phyloP scores from a whole-genome alignment of 2,113 vertebrate genomes.

The Rhea americana region DNA sequence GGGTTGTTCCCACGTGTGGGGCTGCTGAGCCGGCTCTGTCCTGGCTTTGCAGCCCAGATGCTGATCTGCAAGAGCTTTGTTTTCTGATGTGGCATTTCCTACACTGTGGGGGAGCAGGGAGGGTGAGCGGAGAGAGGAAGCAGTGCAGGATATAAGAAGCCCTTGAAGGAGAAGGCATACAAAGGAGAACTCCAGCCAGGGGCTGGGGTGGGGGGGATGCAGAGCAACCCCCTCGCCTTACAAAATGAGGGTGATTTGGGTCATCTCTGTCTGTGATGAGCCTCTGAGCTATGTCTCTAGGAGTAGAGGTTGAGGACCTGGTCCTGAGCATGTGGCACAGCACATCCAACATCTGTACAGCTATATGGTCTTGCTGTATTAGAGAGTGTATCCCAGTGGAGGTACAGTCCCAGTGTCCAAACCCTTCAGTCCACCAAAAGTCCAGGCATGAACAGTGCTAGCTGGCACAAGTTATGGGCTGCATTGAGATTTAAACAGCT shows the following conservation, averaged over 20 bases:
- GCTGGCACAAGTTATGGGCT: rapidly evolving
- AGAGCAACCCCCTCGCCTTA: background rate
- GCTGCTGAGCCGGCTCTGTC: background rate
- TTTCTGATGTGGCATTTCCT: background rate
- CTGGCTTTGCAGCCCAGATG: background rate
- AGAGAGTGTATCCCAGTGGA: background rate
- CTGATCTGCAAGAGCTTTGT: background rate
- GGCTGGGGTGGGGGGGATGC: rapidly evolving
- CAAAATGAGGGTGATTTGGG: background rate
- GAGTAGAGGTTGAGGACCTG: background rate
- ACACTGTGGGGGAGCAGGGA: background rate
- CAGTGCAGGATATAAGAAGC: rapidly evolving
- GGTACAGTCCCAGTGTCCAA: background rate
- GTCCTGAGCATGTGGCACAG: rapidly evolving
- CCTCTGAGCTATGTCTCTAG: too few species aligned
- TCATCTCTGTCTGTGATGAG: background rate
- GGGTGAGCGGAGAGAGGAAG: background rate
- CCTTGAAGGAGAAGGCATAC: background rate
- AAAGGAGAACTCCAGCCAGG: background rate
- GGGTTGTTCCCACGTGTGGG: background rate
- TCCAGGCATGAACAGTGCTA: background rate
- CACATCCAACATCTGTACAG: background rate
- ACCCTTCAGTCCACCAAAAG: background rate
- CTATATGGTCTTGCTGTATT: background rate
- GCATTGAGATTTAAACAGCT: background rate